These are phyloP conservation scores for Aphaenogaster ashmeadi DNA, from an alignment of 1,140 invertebrate species.

Conservation along the genomic window DNA sequence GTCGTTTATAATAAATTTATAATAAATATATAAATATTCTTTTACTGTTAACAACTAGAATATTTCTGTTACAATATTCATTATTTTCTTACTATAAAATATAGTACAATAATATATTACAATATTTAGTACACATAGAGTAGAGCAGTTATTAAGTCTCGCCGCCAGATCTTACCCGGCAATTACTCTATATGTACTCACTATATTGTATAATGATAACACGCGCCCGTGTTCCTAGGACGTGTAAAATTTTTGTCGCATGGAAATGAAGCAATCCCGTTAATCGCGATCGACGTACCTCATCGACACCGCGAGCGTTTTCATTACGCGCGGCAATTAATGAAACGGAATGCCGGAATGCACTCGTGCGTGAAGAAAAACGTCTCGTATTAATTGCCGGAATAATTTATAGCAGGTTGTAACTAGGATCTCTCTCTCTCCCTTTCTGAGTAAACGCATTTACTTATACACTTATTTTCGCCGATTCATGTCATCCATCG, in stretches of 20 bases:
- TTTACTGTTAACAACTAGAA: not conserved
- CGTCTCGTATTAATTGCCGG: conserved; percentile 59
- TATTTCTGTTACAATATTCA: not conserved
- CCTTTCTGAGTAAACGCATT: not conserved
- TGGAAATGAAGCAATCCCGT: conserved; percentile 56
- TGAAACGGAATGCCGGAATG: conserved; percentile 48
- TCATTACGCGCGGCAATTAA: conserved; percentile 46
- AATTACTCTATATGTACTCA: not conserved
- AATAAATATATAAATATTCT: conserved; percentile 15
- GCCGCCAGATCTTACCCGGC: not conserved
- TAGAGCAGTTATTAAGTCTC: conserved; percentile 1
- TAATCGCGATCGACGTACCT: conserved; percentile 31
- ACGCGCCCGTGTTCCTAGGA: not conserved
- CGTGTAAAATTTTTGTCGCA: conserved; percentile 25
- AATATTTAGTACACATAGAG: not conserved
- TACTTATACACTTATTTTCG: not conserved
- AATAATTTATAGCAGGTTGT: conserved; percentile 68
- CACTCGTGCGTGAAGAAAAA: conserved; percentile 7
- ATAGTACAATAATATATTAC: not conserved
- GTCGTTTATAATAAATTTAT: not conserved
- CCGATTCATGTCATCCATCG: conserved; percentile 20
- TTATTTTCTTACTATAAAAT: not conserved
- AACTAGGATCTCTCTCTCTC: not conserved
- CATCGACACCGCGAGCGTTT: conserved; percentile 4
- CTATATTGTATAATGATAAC: conserved; percentile 34